Evolutionary conservation across 2,888 invertebrate genomes (phyloP), one percentile per base, ranked within the genome.

Genomic region (Alloplasta piceator): DNA sequence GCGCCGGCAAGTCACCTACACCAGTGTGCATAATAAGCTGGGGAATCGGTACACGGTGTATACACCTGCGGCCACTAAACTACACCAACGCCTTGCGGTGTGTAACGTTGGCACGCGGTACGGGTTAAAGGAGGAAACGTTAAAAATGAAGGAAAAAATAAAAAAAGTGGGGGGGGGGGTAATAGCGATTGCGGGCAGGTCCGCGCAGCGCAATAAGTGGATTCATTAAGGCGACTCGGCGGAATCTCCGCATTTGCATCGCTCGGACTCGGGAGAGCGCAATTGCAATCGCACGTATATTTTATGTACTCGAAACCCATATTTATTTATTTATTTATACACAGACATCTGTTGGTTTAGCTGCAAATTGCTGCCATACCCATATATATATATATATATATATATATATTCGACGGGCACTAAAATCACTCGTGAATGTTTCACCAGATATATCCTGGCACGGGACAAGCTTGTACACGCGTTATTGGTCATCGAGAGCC

Each of bases 181-280:
- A 72, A 68, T 77, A 81, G 67, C 52, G 75, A 79, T 73, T 81
- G 81, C 83, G 72, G 52, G 78, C 55, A 63, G 43, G 76, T 48
- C 58, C 66, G 73, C 50, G 67, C 63, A 71, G 86, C 84, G 87
- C 88, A 90, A 67, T 75, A 90, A 90, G 90, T 90, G 90, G 90
- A 90, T 89, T 91, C 90, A 90, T 91, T 91, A 91, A 88, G 84
- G 83, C 80, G 85, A 85, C 78, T 86, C 85, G 86, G 83, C 85
- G 89, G 88, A 90, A 89, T 90, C 87, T 86, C 68, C 82, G 87
- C 85, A 88, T 90, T 89, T 87, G 87, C 89, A 88, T 87, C 86
- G 79, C 77, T 86, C 56, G 58, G 26, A 67, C 79, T 72, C 67
- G 67, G n/a, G 63, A 70, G 58, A 52, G 52, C 87, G 87, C 16